Percentiles rank a stretch among this genome's conserved stretches.
These are phyloP conservation scores for Prorops nasuta DNA, from an alignment of 1,140 invertebrate species.

Conservation along the genomic window DNA sequence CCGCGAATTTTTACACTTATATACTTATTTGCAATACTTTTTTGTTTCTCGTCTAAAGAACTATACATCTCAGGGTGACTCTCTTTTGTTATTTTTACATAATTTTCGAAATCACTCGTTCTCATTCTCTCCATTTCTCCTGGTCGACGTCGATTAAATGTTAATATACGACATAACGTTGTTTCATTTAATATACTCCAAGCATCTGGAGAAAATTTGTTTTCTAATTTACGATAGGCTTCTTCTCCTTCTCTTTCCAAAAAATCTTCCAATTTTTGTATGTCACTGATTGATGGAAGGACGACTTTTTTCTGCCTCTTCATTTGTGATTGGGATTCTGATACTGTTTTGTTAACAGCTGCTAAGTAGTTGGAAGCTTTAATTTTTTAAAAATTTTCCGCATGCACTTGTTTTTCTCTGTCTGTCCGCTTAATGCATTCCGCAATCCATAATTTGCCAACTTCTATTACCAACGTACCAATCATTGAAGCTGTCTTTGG, in stretches of 20 bases:
- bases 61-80: neutral
- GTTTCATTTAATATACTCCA: slow-evolving; percentile 6
- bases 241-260: neutral
- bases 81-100: neutral
- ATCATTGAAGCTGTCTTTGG: too few relatives aligned
- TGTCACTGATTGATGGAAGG: slow-evolving; percentile 7
- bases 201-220: neutral
- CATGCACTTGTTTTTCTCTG: too few relatives aligned
- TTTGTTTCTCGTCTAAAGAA: neutral
- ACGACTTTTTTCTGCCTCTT: slow-evolving; percentile 4
- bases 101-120: slow-evolving; percentile 10
- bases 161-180: neutral
- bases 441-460: too few relatives aligned
- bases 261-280: slow-evolving; percentile 8
- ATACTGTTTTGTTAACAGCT: neutral
- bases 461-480: too few relatives aligned
- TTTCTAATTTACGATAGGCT: neutral
- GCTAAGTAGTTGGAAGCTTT: neutral
- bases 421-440: too few relatives aligned
- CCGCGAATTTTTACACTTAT: slow-evolving; percentile 10
- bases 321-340: neutral
- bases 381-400: slow-evolving; percentile 4
- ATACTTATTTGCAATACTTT: slow-evolving; percentile 5
- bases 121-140: slow-evolving; percentile 11
- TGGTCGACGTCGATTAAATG: slow-evolving; percentile 15